Evolutionary conservation across 2,888 invertebrate species (phyloP), one percentile per base, ranked within the genome.

Genomic region (Ochropleura leucogaster): DNA sequence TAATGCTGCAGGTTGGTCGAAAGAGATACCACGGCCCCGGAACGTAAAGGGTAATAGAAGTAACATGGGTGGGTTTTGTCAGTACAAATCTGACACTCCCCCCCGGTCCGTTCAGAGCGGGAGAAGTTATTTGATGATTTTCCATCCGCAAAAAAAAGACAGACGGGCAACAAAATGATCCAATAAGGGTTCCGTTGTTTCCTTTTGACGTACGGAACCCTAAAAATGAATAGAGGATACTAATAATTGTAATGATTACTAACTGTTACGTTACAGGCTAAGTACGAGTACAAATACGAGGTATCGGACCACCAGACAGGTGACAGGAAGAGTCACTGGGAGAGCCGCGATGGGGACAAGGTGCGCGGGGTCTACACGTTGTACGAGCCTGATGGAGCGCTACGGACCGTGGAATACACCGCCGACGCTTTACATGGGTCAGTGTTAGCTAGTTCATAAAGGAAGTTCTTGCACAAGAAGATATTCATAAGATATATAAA

Each of bases 241-340:
- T 30, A 3, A 30, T 30, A 30, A 30, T 30, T 62, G 14, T 20
- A 59, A 16, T 5, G 14, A 57, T 3, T 4, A 44, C n/a, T 14
- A 60, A 44, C n/a, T 18, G 3, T 14, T 20, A 18, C n/a, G 16
- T 47, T 81, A 18, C 89, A 96, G 92, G 90, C 96, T n/a, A 96
- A 96, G 86, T 97, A 97, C 87, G 96, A 96, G 83, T 97, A 95
- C 87, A 96, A 95, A 82, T 97, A 97, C 78, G 97, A 97, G 84
- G 97, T 97, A 16, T 93, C 95, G 18, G 97, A 97, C 82, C 95
- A 94, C 63, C 95, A 96, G 85, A 97, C 97, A 14, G 97, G 97
- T 4, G 97, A 97, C 82, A 91, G 95, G 82, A 96, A 96, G 89
- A 94, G 93, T 79, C 96, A 96, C 88, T 96, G 94, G 94, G 97